phyloP scores from a whole-genome alignment of 2,888 invertebrate genomes.

The Brenthis ino region DNA sequence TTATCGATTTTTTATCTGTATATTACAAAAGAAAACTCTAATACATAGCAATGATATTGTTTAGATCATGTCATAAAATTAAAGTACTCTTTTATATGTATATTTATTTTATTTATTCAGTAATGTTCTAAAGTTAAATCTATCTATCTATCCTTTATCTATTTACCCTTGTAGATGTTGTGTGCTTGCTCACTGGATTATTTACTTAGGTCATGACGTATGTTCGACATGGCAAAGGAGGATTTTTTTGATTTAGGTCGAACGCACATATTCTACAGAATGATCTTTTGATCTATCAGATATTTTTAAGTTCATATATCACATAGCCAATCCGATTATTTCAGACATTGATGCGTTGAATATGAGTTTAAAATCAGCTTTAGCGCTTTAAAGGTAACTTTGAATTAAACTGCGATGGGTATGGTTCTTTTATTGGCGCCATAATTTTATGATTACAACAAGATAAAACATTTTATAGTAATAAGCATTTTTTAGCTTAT shows the following conservation, averaged over 20 bases:
- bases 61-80: too few species aligned
- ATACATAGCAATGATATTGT: too few species aligned
- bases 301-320: constrained; percentile 8
- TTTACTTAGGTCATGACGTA: constrained; percentile 16
- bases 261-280: not conserved
- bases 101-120: too few species aligned
- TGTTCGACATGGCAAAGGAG: constrained; percentile 12
- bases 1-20: too few species aligned
- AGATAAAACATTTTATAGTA: too few species aligned
- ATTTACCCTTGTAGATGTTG: constrained; percentile 11
- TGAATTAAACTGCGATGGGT: not conserved
- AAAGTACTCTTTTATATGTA: too few species aligned
- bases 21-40: too few species aligned
- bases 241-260: constrained; percentile 21
- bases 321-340: not conserved
- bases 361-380: not conserved
- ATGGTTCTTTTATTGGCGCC: too few species aligned
- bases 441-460: too few species aligned
- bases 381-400: not conserved
- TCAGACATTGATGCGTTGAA: not conserved
- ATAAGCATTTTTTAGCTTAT: too few species aligned
- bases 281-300: constrained; percentile 8
- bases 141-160: not conserved
- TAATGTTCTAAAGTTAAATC: not conserved
- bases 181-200: constrained; percentile 12